Conservation (phyloP, 2,797 vertebrate genomes). For the Neoniphon sammara region DNA sequence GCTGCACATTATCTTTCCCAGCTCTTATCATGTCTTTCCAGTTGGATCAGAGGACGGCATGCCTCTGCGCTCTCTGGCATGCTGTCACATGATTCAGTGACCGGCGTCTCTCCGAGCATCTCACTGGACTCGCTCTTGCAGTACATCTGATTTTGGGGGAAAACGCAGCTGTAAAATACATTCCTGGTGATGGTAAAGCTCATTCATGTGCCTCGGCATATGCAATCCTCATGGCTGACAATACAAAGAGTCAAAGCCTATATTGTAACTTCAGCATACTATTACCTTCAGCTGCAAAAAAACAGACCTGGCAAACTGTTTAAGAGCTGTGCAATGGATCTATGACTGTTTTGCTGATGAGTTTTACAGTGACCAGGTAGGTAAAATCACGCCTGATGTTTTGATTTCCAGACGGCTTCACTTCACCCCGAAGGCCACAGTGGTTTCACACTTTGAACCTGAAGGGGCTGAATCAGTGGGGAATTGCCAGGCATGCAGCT, state of each 20-base stretch:
- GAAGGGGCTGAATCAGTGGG: too few relatives aligned
- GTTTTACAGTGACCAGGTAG: too few relatives aligned
- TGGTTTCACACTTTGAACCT: too few relatives aligned
- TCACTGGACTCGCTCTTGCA: background rate
- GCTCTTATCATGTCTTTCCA: conserved; percentile 27
- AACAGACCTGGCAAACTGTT: too few relatives aligned
- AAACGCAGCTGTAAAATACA: too few relatives aligned
- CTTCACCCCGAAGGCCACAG: too few relatives aligned
- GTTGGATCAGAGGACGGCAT: conserved; percentile 33
- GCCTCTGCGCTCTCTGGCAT: conserved; percentile 46
- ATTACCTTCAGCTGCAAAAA: background rate
- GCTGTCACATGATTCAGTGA: conserved; percentile 58
- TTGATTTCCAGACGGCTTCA: too few relatives aligned
- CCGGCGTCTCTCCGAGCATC: conserved; percentile 7
- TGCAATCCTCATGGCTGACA: background rate
- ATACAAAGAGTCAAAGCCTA: background rate
- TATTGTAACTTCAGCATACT: conserved; percentile 3
- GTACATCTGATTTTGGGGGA: background rate
- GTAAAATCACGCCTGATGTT: too few relatives aligned
- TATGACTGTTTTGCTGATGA: too few relatives aligned
- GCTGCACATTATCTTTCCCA: conserved; percentile 23
- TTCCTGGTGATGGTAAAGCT: background rate
- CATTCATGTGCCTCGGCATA: too few relatives aligned
- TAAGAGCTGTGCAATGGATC: too few relatives aligned
- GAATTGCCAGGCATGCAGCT: too few relatives aligned